Evolutionary conservation across 2,888 invertebrate species (phyloP), one percentile per base, ranked within the genome.

Genomic region (Rhynchonema sp.): DNA sequence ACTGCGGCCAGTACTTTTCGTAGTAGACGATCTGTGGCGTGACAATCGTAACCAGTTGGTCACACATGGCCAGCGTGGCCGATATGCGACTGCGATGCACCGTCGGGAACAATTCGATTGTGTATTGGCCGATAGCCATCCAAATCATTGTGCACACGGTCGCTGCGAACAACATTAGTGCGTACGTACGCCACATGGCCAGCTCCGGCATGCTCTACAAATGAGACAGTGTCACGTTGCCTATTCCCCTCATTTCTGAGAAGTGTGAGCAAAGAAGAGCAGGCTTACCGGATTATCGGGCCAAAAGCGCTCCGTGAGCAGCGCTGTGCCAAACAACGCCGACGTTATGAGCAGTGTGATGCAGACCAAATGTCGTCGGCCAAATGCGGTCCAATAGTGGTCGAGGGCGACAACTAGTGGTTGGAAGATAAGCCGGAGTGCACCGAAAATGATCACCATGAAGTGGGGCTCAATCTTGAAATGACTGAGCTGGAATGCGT

Each of bases 41-140:
- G 13, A 46, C 27, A 2, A 26, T 25, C 13, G 57, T 28, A 23
- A 57, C 20, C 3, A 3, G 20, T 2, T n/a, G 56, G 46, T 57
- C 57, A 1, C 23, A 1, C 6, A 60, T 22, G 30, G 3, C 26
- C 29, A 23, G 3, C 46, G 58, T 3, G 3, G 49, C 53, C 1
- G 49, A 6, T 9, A 58, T 46, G 1, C 38, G 60, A 55, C 53
- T 60, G 25, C 60, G 57, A 28, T 59, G 27, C 1, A 53, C 30
- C 28, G 60, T 60, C 23, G 60, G 60, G 49, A 30, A 60, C 17
- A 60, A 49, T 30, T 60, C 60, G 29, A 58, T 54, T 3, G 20
- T 25, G 56, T 46, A 60, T 54, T 60, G 60, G 13, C 60, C 60
- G 13, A 52, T 9, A 1, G 26, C 53, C 22, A 46, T 25, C 58